Conservation (phyloP, 1,140 invertebrate genomes). For the Meloidogyne hapla region DNA sequence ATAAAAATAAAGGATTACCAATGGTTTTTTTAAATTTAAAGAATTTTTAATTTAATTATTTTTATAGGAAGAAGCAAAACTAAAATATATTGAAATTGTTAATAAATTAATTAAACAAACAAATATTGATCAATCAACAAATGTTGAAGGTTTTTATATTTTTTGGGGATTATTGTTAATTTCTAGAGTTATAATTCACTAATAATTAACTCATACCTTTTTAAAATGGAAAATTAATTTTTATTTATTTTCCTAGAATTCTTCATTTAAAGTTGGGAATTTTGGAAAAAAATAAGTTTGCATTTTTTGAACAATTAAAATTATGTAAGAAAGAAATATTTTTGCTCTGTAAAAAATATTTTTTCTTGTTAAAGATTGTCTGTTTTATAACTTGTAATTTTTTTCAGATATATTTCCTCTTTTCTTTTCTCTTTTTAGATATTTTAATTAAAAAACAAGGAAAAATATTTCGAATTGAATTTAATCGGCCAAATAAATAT, state of each 20-base stretch:
- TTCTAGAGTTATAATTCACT: too few relatives aligned
- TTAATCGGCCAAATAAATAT: conserved; percentile 48
- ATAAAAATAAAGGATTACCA: conserved; percentile 28
- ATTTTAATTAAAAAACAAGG: conserved; percentile 27
- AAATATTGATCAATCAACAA: background rate
- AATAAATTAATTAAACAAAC: conserved; percentile 27
- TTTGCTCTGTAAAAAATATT: too few relatives aligned
- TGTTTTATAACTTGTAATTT: too few relatives aligned
- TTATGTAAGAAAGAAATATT: too few relatives aligned
- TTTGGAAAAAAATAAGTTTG: too few relatives aligned
- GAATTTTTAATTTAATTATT: background rate
- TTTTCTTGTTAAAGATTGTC: conserved; percentile 17
- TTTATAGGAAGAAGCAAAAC: conserved; percentile 38
- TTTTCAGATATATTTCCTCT: background rate
- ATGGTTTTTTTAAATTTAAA: conserved; percentile 21
- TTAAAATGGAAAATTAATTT: too few relatives aligned
- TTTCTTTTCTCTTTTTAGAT: background rate
- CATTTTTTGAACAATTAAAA: too few relatives aligned
- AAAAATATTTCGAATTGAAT: conserved; percentile 40
- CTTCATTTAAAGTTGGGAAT: too few relatives aligned
- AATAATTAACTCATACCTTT: too few relatives aligned
- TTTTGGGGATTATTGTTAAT: too few relatives aligned
- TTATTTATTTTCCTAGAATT: too few relatives aligned
- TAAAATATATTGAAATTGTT: conserved; percentile 45
- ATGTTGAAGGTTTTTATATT: background rate